Evolutionary conservation across 2,113 vertebrate genomes (phyloP), one percentile per base, ranked within the genome.

Genomic region (Prunella himalayana): DNA sequence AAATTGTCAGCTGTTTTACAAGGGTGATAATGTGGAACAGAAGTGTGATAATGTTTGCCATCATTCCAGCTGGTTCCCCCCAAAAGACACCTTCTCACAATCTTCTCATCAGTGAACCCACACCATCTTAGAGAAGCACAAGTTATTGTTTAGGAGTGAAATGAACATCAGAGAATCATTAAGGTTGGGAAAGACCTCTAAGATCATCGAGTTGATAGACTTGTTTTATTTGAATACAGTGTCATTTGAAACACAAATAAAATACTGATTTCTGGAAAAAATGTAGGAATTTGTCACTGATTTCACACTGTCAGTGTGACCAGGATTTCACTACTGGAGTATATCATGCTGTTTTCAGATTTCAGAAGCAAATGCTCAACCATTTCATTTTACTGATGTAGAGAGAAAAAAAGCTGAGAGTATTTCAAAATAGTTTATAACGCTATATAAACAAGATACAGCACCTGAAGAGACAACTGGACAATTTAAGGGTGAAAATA

Each of bases 1-100:
- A 90, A 88, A 92, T 92, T 63, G 37, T 94, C 94, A 92, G 88
- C 94, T 94, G 78, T 85, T 96, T 93, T 92, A 82, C 82, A 88
- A 72, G 75, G 64, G 44, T 76, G 92, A 68, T 95, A 91, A 96
- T 86, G 53, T 57, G 80, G 65, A 94, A 94, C 77, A 84, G 72
- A 82, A 86, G 69, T 49, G 39, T 82, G 83, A 54, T 94, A 94
- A 86, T 7, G 5, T 61, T 82, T 94, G 72, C 83, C 57, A 79
- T 92, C 77, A 92, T 90, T 59, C 80, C 90, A 96, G 94, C 80
- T 96, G 86, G 72, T 88, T 86, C 30, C 42, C 49, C 42, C 47
- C 22, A 83, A 23, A 92, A 78, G 64, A 88, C 57, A 50, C 10
- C 5, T 85, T 41, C 54, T 77, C 79, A 47, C 24, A 70, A 77